Conservation (phyloP, 2,797 vertebrate genomes). For the Anguilla pacifica region DNA sequence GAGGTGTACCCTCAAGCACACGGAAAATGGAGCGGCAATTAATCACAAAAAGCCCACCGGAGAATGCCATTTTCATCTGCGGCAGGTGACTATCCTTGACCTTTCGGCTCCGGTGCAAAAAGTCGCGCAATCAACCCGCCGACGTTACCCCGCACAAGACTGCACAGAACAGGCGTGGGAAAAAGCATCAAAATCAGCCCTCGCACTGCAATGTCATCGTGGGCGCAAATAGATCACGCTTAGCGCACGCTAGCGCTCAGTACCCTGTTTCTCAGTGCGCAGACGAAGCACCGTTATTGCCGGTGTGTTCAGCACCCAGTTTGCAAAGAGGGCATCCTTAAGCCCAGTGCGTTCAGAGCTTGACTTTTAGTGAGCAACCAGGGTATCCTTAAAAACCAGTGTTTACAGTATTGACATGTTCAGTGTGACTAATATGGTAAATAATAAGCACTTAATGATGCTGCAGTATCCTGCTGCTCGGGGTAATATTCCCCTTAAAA, state of each 20-base stretch:
- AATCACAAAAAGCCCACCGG: not conserved
- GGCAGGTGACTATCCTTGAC: slow-evolving; percentile 39
- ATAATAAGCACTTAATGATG: slow-evolving; percentile 60
- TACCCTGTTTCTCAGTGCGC: not conserved
- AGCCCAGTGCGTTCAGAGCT: not conserved
- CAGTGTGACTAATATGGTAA: not conserved
- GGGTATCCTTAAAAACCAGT: slow-evolving; percentile 29
- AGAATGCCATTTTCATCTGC: slow-evolving; percentile 41
- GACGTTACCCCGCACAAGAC: slow-evolving; percentile 51
- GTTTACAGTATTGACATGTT: not conserved
- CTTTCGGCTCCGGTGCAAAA: slow-evolving; percentile 38
- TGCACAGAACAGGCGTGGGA: slow-evolving; percentile 56
- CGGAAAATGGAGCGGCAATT: not conserved
- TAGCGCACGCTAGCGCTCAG: not conserved
- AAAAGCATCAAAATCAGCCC: slow-evolving; percentile 39
- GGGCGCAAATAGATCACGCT: no score
- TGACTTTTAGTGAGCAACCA: slow-evolving; percentile 51
- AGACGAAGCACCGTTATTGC: not conserved
- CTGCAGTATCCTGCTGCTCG: slow-evolving; percentile 49
- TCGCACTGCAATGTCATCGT: not conserved
- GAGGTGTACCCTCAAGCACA: not conserved
- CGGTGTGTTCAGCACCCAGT: not conserved
- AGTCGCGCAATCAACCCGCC: slow-evolving; percentile 4
- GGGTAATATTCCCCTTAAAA: slow-evolving; percentile 23
- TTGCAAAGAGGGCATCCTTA: not conserved